phyloP scores from a whole-genome alignment of 37 sponge, comb jelly and placozoan species.

The Aphrocallistes beatrix region DNA sequence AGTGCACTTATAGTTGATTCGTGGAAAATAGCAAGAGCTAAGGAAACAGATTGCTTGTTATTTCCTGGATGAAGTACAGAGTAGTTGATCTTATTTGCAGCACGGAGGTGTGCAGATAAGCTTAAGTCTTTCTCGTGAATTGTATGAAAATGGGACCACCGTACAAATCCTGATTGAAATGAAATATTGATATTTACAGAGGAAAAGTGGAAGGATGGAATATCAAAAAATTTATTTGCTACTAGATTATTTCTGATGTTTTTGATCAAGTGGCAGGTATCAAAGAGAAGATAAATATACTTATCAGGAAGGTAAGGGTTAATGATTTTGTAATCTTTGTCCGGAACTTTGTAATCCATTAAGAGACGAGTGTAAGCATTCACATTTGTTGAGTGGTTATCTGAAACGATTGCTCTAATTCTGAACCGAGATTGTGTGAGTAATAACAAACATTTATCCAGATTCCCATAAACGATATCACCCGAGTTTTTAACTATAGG shows the following conservation, averaged over 20 bases:
- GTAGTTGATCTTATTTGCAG: not conserved
- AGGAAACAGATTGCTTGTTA: slow-evolving; percentile 8
- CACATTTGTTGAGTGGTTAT: not conserved
- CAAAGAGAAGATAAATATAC: slow-evolving; percentile 1
- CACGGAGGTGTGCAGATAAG: slow-evolving; percentile 17
- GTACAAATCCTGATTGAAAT: not conserved
- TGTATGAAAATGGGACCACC: not conserved
- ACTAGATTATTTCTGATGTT: slow-evolving; percentile 1
- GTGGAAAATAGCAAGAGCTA: not conserved
- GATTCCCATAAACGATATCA: no score
- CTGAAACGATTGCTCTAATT: not conserved
- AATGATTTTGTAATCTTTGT: not conserved
- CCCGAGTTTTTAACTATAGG: no score
- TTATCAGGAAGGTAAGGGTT: not conserved
- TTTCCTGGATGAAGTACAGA: not conserved
- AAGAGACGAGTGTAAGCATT: not conserved
- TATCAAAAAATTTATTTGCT: not conserved
- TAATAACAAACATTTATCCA: no score
- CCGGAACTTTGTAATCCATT: not conserved
- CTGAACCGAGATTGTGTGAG: no score
- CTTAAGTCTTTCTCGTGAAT: not conserved
- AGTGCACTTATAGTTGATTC: not conserved
- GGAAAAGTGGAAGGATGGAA: not conserved
- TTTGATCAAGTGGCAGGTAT: not conserved
- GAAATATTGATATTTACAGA: not conserved